Base-by-base conservation (phyloP, 2,113 vertebrate genomes). In the Carassius auratus region DNA sequence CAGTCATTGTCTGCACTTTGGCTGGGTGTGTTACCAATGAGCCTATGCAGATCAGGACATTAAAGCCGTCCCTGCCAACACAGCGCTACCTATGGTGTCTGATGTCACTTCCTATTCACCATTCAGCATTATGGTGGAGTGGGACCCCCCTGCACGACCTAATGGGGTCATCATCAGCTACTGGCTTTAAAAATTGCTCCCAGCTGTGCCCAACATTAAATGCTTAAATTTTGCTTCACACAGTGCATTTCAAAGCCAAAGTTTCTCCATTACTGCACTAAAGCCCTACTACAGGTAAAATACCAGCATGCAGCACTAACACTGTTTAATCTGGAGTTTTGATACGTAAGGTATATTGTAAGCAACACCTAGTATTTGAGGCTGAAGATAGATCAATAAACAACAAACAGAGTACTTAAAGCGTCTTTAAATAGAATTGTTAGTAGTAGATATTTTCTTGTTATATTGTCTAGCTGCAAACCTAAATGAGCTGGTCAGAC, bases 81-180 rank as follows among this genome's bases (percentile, higher is more conserved):
- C 98, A 78, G 91, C 91, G 0, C 91, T 94, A 36, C 97, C 97
- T 0, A 88, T 45, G 5, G 89, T 95, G 59, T 76, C n/a, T 80
- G 86, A 88, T 62, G 2, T 96, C 78, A 94, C 95, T 42, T 92
- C 96, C 42, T 93, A 91, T 21, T 92, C 95, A 19, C 91, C 96
- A 13, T 88, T 78, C 48, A 96, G 96, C 80, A 91, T 98, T 83
- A 88, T 93, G 75, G 95, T 96, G 57, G 93, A 90, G 10, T 99
- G 98, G 97, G 95, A 93, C 76, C 89, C 95, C 62, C 97, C 97
- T 4, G 95, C 93, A 21, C 96, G 94, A 89, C 92, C 96, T 15
- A 97, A 96, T n/a, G 96, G 97, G 38, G 93, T 95, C n/a, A 95
- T 97, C 55, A 89, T 90, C 88, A 96, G 95, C 88, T 98, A 97